Conservation (phyloP, 37 sponge, comb jelly and placozoan species). For the Halichondria panicea region DNA sequence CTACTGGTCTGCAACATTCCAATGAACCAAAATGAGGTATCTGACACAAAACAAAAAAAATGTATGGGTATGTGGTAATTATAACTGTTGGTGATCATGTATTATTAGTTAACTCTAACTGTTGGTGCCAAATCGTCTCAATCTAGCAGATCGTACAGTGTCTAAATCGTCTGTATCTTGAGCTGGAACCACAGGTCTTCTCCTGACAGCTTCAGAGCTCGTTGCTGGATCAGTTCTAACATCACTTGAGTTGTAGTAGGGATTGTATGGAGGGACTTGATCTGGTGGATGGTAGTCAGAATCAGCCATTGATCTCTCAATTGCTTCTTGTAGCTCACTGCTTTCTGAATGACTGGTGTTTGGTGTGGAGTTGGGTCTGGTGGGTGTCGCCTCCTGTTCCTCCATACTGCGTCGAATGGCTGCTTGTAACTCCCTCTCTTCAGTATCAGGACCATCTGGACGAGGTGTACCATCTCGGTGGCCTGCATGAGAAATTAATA, state of each 20-base stretch:
- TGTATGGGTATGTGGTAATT: too few species aligned
- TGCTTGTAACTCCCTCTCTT: slow-evolving; percentile 80
- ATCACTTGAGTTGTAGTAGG: slow-evolving; percentile 14
- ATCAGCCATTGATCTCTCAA: slow-evolving; percentile 16
- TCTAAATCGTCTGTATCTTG: too few species aligned
- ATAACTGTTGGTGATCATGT: too few species aligned
- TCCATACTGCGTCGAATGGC: slow-evolving; percentile 77
- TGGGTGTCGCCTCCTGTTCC: slow-evolving; percentile 1
- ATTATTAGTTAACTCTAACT: too few species aligned
- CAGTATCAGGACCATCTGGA: neutral
- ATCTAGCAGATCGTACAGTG: too few species aligned
- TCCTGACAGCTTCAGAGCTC: too few species aligned
- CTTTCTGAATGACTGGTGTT: neutral
- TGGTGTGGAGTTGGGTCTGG: neutral
- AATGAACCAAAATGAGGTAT: too few species aligned
- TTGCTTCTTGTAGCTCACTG: slow-evolving; percentile 3
- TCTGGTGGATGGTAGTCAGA: slow-evolving; percentile 11
- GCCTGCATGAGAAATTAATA: neutral
- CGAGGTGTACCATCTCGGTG: neutral
- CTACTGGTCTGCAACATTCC: too few species aligned
- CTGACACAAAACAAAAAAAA: too few species aligned
- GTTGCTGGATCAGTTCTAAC: neutral
- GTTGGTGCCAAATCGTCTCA: too few species aligned
- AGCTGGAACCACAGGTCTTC: too few species aligned
- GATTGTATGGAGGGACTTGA: slow-evolving; percentile 42